These are phyloP conservation scores for Brachionus angularis DNA, from an alignment of 1,140 invertebrate genomes.

Conservation along the genomic window DNA sequence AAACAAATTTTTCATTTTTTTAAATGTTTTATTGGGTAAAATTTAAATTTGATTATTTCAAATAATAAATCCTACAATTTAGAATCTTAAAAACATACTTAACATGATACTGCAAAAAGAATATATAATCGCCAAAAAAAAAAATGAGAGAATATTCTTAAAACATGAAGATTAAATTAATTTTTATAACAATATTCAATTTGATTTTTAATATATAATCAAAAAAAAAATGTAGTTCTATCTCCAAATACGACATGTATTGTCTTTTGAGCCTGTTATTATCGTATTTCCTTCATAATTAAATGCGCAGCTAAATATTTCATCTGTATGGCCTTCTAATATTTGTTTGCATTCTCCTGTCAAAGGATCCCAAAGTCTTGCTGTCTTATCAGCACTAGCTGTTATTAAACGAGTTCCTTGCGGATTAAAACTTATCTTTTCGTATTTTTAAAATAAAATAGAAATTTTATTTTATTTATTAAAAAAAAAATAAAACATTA, in stretches of 20 bases:
- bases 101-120: too few species aligned
- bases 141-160: too few species aligned
- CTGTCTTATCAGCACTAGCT: constrained; percentile 64
- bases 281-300: constrained; percentile 72
- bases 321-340: constrained; percentile 68
- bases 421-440: constrained; percentile 30
- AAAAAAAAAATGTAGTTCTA: constrained; percentile 48
- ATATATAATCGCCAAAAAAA: too few species aligned
- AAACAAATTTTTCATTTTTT: too few species aligned
- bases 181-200: too few species aligned
- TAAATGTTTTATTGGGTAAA: too few species aligned
- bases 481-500: constrained; percentile 1
- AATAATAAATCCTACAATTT: too few species aligned
- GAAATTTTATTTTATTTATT: constrained; percentile 26
- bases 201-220: too few species aligned
- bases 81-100: too few species aligned
- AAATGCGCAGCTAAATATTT: constrained; percentile 74
- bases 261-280: constrained; percentile 64
- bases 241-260: constrained; percentile 58
- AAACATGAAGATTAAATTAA: too few species aligned
- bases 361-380: constrained; percentile 69
- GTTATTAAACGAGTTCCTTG: constrained; percentile 24
- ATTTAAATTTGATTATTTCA: too few species aligned
- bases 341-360: constrained; percentile 61
- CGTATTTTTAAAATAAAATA: too few species aligned